Base-by-base conservation (phyloP, 1,140 invertebrate species). In the Melipona quadrifasciata region DNA sequence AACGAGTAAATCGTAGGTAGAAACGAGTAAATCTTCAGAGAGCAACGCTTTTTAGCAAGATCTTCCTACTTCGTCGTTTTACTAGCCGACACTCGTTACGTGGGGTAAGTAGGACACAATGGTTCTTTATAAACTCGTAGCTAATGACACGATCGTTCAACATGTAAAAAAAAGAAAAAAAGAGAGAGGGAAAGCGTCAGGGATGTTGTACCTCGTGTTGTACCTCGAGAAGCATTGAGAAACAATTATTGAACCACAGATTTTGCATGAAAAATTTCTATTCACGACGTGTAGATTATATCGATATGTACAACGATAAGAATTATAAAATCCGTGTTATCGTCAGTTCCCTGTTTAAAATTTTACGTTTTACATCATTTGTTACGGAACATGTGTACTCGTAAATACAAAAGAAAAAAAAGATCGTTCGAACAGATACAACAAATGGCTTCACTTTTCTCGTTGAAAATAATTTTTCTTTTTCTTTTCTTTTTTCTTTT, bases 241-340 rank as follows among this genome's bases (percentile, higher is more conserved):
- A 72, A n/a, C 14, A 27, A 72, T 27, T 11, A 5, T 27, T 0
- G 10, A 27, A n/a, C n/a, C 39, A 39, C 39, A 39, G 11, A 19
- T 24, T 87, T 87, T 55, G 21, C 39, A 73, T 75, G 57, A 64
- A 84, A 86, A 79, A 57, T 75, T 11, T 67, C 21, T 87, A 76
- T 67, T 86, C 61, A 51, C 11, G 77, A 87, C 61, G 34, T 55
- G 17, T 27, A 57, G n/a, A 53, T 67, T 39, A 57, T 82, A 82
- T 86, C 39, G 39, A 39, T 88, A 87, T 88, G 77, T 88, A 87
- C 76, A 87, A 53, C 57, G 31, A 83, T 79, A 61, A 79, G 34
- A 78, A 83, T 76, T 71, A 71, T 78, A 71, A 77, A 83, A 51
- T 70, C 51, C 55, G 55, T 67, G 34, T 51, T 34, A 83, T 27